Percentiles rank a stretch among this genome's conserved stretches.
phyloP scores from a whole-genome alignment of 2,797 vertebrate species.

The Sternotherus odoratus region DNA sequence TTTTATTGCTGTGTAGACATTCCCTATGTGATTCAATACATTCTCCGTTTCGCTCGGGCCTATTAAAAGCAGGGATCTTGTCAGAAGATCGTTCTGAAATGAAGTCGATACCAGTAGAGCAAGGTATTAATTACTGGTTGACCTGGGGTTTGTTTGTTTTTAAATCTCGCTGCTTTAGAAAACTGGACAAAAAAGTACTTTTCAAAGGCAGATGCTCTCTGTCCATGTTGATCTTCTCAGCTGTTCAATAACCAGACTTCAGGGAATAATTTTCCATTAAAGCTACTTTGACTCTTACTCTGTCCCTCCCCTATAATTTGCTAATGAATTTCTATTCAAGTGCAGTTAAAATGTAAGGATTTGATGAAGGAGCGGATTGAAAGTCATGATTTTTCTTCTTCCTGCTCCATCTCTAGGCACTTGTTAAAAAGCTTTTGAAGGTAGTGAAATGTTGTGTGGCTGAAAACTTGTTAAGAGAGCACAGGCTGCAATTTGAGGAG shows the following conservation, averaged over 20 bases:
- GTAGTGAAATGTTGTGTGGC: slow-evolving; percentile 41
- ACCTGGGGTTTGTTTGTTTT: not conserved
- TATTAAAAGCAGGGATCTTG: slow-evolving; percentile 19
- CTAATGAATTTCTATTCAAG: slow-evolving; percentile 55
- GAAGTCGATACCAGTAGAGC: not conserved
- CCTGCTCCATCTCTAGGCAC: slow-evolving; percentile 30
- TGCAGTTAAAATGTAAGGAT: slow-evolving; percentile 44
- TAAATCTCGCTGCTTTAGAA: not conserved
- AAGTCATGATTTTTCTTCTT: slow-evolving; percentile 53
- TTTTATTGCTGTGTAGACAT: not conserved
- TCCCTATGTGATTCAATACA: not conserved
- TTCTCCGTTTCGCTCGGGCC: slow-evolving; percentile 1
- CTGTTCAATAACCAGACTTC: slow-evolving; percentile 20
- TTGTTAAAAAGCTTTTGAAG: slow-evolving; percentile 37
- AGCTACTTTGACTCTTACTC: slow-evolving; percentile 2
- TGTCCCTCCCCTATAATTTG: slow-evolving; percentile 44
- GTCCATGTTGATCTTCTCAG: not conserved
- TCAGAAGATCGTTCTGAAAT: slow-evolving; percentile 19
- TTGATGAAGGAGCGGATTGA: slow-evolving; percentile 33
- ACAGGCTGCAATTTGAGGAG: slow-evolving; percentile 23
- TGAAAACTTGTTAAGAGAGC: slow-evolving; percentile 55
- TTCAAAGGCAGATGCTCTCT: slow-evolving; percentile 39
- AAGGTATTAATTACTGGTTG: slow-evolving; percentile 35
- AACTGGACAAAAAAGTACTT: not conserved
- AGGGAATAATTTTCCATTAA: slow-evolving; percentile 28